These are phyloP conservation scores for Podarcis siculus DNA, from an alignment of 2,797 vertebrate genomes.

Conservation along the genomic window DNA sequence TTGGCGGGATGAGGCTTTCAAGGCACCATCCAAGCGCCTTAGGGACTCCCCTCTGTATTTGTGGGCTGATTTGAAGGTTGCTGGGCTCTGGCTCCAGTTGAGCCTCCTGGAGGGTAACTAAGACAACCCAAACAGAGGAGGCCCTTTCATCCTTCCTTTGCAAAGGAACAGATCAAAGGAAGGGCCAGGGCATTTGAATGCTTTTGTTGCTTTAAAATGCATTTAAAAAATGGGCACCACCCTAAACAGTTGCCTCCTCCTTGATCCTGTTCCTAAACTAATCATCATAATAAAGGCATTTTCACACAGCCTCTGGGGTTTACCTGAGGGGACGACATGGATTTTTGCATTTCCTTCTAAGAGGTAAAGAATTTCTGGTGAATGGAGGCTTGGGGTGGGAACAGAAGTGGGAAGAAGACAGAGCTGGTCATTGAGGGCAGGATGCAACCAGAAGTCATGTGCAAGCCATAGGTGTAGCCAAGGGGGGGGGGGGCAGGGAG, in stretches of 20 bases:
- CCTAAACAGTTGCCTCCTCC: not conserved
- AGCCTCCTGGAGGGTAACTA: not conserved
- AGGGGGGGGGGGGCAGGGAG: no score
- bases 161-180: not conserved
- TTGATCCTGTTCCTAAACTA: not conserved
- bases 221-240: not conserved
- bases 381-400: not conserved
- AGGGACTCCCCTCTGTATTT: no score
- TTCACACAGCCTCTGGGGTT: not conserved
- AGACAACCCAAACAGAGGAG: no score
- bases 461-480: no score
- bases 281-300: no score
- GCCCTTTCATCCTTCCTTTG: not conserved
- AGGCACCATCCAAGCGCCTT: no score
- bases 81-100: no score
- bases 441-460: no score
- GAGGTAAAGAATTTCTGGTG: no score
- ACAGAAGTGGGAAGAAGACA: not conserved
- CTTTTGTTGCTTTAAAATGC: not conserved
- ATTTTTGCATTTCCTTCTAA: not conserved
- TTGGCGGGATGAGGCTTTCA: no score
- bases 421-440: not conserved
- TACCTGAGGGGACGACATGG: accelerated
- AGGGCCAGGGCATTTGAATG: no score
- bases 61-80: no score